Evolutionary conservation across 1,140 invertebrate genomes (phyloP), one percentile per base, ranked within the genome.

Genomic region (Drosophila pectinifera): DNA sequence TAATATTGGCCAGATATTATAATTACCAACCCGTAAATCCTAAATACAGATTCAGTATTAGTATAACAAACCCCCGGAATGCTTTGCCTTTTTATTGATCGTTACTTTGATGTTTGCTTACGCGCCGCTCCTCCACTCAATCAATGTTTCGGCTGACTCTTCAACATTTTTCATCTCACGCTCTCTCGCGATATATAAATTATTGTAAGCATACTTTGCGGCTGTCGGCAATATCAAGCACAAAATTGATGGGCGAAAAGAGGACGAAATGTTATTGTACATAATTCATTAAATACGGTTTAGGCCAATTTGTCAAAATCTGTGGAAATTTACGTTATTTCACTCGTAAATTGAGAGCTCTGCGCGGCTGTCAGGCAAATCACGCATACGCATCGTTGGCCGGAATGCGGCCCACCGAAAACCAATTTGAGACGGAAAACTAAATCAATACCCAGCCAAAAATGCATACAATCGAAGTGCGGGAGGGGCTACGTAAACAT

Each of bases 321-420:
- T 41, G 43, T 28, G 41, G 20, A 73, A 73, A 63, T 74, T 64
- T 55, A n/a, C n/a, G n/a, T n/a, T n/a, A 62, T 74, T 74, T 36
- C 41, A 55, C 20, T 74, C 70, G 72, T 74, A 74, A 74, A 74
- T 56, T 74, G 70, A 74, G 73, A 74, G 70, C 72, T 74, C 39
- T 20, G 18, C 70, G 24, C 58, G 28, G 59, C 58, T 74, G 72
- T 74, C 72, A 53, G 43, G 26, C 34, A 43, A 63, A 55, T 73
- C 14, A 54, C 42, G 43, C 65, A 57, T 65, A 51, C 54, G 58
- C 53, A 51, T 36, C 45, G 64, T 74, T 75, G 41, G 41, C 34
- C 42, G 28, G 38, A 22, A 45, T 48, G 39, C 34, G 14, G 26
- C 28, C 39, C 14, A 49, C 28, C 48, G 13, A 24, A 49, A 59